Conservation (phyloP, 2,797 vertebrate genomes). For the Antrozous pallidus region DNA sequence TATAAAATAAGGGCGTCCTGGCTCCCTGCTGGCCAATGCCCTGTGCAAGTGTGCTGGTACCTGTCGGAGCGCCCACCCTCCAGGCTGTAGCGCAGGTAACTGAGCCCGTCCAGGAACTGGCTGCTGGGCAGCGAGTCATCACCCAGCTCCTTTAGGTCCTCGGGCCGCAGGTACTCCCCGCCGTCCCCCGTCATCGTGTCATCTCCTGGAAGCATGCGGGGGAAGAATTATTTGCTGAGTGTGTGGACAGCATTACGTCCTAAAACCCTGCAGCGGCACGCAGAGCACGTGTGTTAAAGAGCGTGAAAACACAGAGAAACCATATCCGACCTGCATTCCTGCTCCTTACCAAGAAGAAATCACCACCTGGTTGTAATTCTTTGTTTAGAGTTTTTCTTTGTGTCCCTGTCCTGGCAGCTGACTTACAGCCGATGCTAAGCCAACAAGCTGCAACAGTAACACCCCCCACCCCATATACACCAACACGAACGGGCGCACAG, state of each 20-base stretch:
- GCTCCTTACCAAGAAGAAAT: neutral
- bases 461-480: fast-evolving
- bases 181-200: constrained; percentile 98
- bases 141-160: constrained; percentile 95
- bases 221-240: neutral
- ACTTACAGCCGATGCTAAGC: neutral
- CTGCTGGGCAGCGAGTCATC: constrained; percentile 96
- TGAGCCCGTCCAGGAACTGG: constrained; percentile 97
- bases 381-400: neutral
- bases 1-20: no score
- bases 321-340: neutral
- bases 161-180: constrained; percentile 94
- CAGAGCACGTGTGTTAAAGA: neutral
- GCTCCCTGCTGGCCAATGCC: no score
- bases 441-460: neutral
- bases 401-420: neutral
- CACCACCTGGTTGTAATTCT: neutral
- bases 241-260: neutral
- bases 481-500: fast-evolving
- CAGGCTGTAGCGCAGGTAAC: constrained; percentile 95
- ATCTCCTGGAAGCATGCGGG: constrained; percentile 86
- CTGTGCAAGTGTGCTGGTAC: constrained; percentile 71
- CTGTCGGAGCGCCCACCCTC: constrained; percentile 94
- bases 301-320: neutral
- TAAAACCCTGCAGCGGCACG: constrained; percentile 51